Evolutionary conservation across 1,140 invertebrate genomes (phyloP).

Genomic region (Leptonema lineaticorne): DNA sequence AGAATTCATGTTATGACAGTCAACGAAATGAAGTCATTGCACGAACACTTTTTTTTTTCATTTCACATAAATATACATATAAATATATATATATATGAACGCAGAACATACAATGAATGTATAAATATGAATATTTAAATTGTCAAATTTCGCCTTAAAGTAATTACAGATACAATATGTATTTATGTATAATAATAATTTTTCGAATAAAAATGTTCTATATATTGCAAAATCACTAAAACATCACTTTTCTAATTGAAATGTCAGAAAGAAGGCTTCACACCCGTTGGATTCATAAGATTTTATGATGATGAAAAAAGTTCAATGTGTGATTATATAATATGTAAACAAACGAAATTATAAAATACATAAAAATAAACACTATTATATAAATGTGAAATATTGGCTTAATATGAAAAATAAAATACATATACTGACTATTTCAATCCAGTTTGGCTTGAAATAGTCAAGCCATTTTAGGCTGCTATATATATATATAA

Average conservation of each 20-base stretch:
- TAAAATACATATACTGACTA: background rate
- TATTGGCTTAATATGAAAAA: background rate
- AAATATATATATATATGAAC: no score
- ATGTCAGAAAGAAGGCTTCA: slow-evolving; percentile 42
- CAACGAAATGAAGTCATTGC: slow-evolving; percentile 21
- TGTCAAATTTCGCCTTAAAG: slow-evolving; percentile 42
- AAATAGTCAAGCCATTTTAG: no score
- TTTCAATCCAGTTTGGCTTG: no score
- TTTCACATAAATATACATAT: slow-evolving; percentile 33
- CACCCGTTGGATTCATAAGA: slow-evolving; percentile 41
- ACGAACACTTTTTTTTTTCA: slow-evolving; percentile 21
- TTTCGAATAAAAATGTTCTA: slow-evolving; percentile 41
- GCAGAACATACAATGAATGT: no score
- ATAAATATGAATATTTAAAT: no score
- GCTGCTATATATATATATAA: background rate
- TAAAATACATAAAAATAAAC: slow-evolving; percentile 1
- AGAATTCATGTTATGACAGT: background rate
- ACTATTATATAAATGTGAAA: background rate
- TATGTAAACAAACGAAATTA: background rate
- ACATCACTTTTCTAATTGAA: slow-evolving; percentile 43
- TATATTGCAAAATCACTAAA: slow-evolving; percentile 43
- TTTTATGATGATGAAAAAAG: slow-evolving; percentile 23
- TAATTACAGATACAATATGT: slow-evolving; percentile 36
- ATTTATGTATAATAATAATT: no score
- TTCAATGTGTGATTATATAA: background rate